Evolutionary conservation across 1,140 invertebrate species (phyloP), one percentile per base, ranked within the genome.

Genomic region (Trachymyrmex septentrionalis): DNA sequence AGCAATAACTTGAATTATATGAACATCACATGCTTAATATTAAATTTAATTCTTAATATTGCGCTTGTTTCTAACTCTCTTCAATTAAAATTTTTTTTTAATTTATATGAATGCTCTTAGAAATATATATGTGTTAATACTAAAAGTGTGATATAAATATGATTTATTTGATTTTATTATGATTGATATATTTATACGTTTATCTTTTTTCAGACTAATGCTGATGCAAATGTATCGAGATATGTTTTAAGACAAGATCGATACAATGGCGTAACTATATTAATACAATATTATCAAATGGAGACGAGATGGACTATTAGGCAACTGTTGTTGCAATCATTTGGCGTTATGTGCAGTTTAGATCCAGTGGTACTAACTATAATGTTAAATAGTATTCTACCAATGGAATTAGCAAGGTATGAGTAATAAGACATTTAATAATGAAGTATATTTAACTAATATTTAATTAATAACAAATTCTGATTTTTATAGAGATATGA

Each of bases 261-360:
- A 38, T 98, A 98, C 91, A 96, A 96, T 77, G 97, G 97, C 87
- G 97, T 98, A 12, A 97, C 96, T 53, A 97, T 97, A 87, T 94
- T 99, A 63, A 97, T 98, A 71, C 97, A 98, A 88, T 99, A 98
- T 96, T 99, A 99, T 95, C 98, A 99, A 95, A 98, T 99, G 98
- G 98, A 99, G 95, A 97, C 97, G 3, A 96, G 98, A 89, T 97
- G 97, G 97, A 97, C 97, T 0, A 97, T 99, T 87, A 96, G 98
- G 86, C 96, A 98, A 86, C 95, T 98, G 0, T 95, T 99, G 53
- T 95, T 99, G 71, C 96, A 98, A 96, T 97, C 97, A 19, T 99
- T 99, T 95, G 97, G 97, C 61, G 96, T 98, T 67, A 97, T 99
- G 96, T 98, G 98, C 93, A 97, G 97, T 64, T 95, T 99, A 77